Base-by-base conservation (phyloP, 2,113 vertebrate species). In the Syrmaticus mikado region DNA sequence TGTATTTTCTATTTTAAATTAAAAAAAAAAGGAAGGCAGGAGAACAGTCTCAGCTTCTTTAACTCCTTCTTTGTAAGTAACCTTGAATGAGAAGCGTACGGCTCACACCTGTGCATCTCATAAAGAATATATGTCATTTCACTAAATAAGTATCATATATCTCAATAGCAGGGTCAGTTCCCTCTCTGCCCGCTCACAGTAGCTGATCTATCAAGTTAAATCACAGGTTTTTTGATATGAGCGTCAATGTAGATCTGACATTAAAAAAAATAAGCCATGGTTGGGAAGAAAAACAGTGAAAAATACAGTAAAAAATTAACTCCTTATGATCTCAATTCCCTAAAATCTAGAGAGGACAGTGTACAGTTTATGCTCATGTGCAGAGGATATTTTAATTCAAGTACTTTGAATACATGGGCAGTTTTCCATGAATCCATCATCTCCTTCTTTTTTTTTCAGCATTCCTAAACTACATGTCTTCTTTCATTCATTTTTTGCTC, bases 111-210 rank as follows among this genome's bases (percentile, higher is more conserved):
- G 53, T 81, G 52, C 38, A 89, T 82, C 77, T 94, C 77, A 92
- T 95, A 86, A 72, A 92, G 80, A 84, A 92, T 82, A 61, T 72
- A 68, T 96, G 92, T 92, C 92, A 93, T 96, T 93, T 93, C 43
- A 96, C 83, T 84, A 92, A 96, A 86, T 90, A 93, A 94, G 77
- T 66, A 92, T 89, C 90, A 94, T 96, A 95, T 84, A 94, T 96
- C 93, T 95, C 83, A 96, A 96, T 92, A 92, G 73, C 58, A 83
- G 88, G 95, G 93, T 92, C 93, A 90, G 86, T 76, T 94, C 80
- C n/a, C 46, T 60, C 34, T 30, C 64, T 82, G 72, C 17, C 75
- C 43, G 30, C 53, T 87, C 72, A 73, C 46, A 67, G 79, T 53
- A 93, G 72, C 82, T 94, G 90, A 95, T 95, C 92, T 92, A 95